Evolutionary conservation across 2,888 invertebrate genomes (phyloP), one percentile per base, ranked within the genome.

Genomic region (Drosophila prostipennis): DNA sequence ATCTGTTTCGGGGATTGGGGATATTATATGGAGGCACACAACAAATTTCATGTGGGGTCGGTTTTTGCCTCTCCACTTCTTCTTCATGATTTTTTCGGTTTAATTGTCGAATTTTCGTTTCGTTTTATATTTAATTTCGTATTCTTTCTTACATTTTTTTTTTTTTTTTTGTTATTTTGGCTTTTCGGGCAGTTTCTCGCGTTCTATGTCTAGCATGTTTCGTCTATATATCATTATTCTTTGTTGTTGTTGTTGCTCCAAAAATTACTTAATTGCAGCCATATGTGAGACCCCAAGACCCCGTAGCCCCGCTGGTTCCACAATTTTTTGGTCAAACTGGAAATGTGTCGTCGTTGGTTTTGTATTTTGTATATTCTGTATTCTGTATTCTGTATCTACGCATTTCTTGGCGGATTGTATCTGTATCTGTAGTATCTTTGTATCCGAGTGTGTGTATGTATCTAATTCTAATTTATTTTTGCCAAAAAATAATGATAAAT

Each of bases 241-340:
- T 72, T 63, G 46, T 68, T 74, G 61, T 74, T 80, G 81, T 65
- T 74, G 61, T 74, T 80, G 81, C 72, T 85, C 65, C 78, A 78
- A 85, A 82, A 82, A 80, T 78, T 77, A 82, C 80, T 85, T 87
- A 87, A 84, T 85, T 87, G 82, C 87, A 87, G 87, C 87, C 85
- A 87, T 77, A 87, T 83, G 85, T 87, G 83, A 77, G 56, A 11
- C 46, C 1, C 48, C 1, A 29, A 23, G 16, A 8, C 16, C 10
- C 54, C 36, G 19, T 19, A 11, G 6, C 46, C 56, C 34, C 53
- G 19, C 40, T 45, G 46, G 40, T 45, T 32, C 51, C 59, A 13
- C 39, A 37, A 34, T 23, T 48, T 48, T 64, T 80, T 64, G 74
- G 59, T 74, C 69, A 64, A 51, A 75, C 81, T 81, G 86, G 84